Conservation (phyloP, 2,888 invertebrate species). For the Argyra leucocephala region DNA sequence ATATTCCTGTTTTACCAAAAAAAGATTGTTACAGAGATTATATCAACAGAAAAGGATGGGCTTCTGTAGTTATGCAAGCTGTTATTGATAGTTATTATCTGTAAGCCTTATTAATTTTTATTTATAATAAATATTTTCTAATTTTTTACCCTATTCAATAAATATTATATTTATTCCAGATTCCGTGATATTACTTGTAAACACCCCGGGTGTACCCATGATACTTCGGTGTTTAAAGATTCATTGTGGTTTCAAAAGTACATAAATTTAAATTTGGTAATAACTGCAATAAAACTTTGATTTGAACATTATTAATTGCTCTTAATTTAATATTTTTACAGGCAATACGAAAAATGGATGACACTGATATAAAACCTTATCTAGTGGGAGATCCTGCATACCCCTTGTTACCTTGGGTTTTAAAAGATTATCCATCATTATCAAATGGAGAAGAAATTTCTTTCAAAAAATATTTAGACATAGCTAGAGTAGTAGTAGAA, state of each 20-base stretch:
- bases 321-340: background rate
- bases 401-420: slow-evolving; percentile 25
- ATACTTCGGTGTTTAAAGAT: background rate
- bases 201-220: too few relatives aligned
- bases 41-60: slow-evolving; percentile 13
- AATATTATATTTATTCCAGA: background rate
- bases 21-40: slow-evolving; percentile 12
- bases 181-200: slow-evolving; percentile 9
- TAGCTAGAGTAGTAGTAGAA: slow-evolving; percentile 19
- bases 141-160: background rate
- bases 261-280: too few relatives aligned
- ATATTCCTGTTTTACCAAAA: slow-evolving; percentile 10
- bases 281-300: too few relatives aligned
- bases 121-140: too few relatives aligned
- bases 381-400: slow-evolving; percentile 26
- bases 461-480: slow-evolving; percentile 25
- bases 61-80: slow-evolving; percentile 15
- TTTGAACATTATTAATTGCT: too few relatives aligned
- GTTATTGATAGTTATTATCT: slow-evolving; percentile 8
- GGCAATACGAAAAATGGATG: slow-evolving; percentile 14
- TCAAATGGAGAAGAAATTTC: slow-evolving; percentile 24
- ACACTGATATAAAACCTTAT: slow-evolving; percentile 21
- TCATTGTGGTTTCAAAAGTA: slow-evolving; percentile 5
- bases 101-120: background rate
- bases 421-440: slow-evolving; percentile 23